Conservation (phyloP, 2,797 vertebrate species). For the Bradypodion ventrale region DNA sequence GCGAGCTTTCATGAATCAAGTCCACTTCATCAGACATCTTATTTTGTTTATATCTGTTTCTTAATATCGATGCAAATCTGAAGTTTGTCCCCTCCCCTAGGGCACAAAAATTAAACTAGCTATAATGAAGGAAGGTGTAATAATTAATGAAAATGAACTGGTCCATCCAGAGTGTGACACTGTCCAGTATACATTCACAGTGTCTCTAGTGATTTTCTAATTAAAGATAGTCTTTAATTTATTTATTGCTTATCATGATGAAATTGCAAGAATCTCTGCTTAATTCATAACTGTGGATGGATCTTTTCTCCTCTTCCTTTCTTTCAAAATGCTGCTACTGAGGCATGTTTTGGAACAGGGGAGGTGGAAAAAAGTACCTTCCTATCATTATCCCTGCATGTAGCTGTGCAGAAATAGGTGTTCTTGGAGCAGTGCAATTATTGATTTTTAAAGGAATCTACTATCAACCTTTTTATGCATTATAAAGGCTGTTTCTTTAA, state of each 20-base stretch:
- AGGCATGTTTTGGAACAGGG: background rate
- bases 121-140: slow-evolving; percentile 43
- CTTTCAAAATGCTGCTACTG: background rate
- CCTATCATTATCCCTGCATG: background rate
- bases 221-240: slow-evolving; percentile 53
- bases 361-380: background rate
- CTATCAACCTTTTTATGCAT: too few relatives aligned
- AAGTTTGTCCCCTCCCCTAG: background rate
- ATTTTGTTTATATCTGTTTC: slow-evolving; percentile 38
- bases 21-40: too few relatives aligned
- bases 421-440: background rate
- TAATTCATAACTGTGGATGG: background rate
- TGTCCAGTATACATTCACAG: slow-evolving; percentile 40
- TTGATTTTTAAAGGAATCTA: background rate
- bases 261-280: slow-evolving; percentile 49
- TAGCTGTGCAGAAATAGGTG: too few relatives aligned
- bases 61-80: slow-evolving; percentile 17
- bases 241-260: slow-evolving; percentile 52
- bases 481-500: background rate
- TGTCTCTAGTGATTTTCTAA: slow-evolving; percentile 46
- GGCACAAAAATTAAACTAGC: slow-evolving; percentile 32
- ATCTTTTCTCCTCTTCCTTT: background rate
- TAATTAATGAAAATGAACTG: slow-evolving; percentile 63
- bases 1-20: too few relatives aligned
- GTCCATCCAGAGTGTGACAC: slow-evolving; percentile 55